A percentile compares a stretch with the other conserved stretches of the same genome.
Conservation (phyloP, 1,140 invertebrate species). For the Drosophila pseudoananassae region DNA sequence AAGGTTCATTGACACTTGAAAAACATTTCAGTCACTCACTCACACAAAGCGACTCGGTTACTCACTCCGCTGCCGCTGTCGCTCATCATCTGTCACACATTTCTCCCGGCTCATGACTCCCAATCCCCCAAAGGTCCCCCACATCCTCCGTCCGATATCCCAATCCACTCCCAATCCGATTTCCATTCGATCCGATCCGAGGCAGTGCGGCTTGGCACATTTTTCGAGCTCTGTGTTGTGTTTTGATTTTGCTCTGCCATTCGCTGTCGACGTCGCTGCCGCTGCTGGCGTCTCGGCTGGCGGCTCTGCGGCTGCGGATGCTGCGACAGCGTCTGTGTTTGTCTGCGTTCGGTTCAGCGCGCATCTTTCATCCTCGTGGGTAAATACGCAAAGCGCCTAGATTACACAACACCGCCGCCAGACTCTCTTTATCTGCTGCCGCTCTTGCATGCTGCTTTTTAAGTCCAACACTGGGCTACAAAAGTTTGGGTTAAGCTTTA, state of each 20-base stretch:
- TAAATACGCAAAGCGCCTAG: conserved; percentile 77
- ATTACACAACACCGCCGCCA: conserved; percentile 71
- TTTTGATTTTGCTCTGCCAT: conserved; percentile 30
- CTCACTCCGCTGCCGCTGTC: conserved; percentile 68
- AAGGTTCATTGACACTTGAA: conserved; percentile 83
- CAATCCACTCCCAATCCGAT: conserved; percentile 22
- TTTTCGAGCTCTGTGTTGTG: conserved; percentile 57
- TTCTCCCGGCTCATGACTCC: conserved; percentile 35
- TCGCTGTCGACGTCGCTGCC: conserved; percentile 8
- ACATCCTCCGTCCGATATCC: background rate
- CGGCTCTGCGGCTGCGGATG: conserved; percentile 4
- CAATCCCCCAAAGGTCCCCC: background rate
- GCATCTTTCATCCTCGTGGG: conserved; percentile 81
- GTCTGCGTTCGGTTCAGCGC: conserved; percentile 75
- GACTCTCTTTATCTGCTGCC: conserved; percentile 21
- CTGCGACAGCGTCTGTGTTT: conserved; percentile 62
- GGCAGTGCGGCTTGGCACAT: conserved; percentile 68
- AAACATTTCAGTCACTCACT: conserved; percentile 75
- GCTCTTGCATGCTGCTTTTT: conserved; percentile 9
- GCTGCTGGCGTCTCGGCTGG: conserved; percentile 4
- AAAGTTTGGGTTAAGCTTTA: background rate
- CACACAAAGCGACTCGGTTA: conserved; percentile 48
- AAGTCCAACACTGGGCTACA: conserved; percentile 32
- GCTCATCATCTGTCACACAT: conserved; percentile 83
- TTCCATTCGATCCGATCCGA: conserved; percentile 27